Base-by-base conservation (phyloP, 1,140 invertebrate species). In the Lucilia sericata region DNA sequence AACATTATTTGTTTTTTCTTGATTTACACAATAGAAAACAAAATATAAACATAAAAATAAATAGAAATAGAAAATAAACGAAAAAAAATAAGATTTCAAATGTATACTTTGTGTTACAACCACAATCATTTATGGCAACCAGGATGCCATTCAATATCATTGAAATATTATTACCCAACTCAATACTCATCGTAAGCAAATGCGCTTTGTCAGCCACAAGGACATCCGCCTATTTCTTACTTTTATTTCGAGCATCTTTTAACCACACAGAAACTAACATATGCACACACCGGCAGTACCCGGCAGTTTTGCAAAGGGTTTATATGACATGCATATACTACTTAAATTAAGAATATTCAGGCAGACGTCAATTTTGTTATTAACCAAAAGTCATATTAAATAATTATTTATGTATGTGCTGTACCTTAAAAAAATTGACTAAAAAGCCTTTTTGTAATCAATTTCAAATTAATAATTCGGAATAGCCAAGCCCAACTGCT, bases 191-290 rank as follows among this genome's bases (percentile, higher is more conserved):
- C 65, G 25, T 21, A 70, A 19, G n/a, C 65, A 21, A 70, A 70
- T 70, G 65, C 65, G 65, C 65, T 70, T 70, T 70, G 65, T 70
- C 65, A 70, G 65, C 65, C 19, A 70, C 65, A 70, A 21, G 65
- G 21, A 70, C 21, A 70, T 70, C 9, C n/a, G 65, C 65, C 65
- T 70, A 70, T 70, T 25, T 21, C 65, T 60, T 60, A 30, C 3
- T 30, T n/a, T 60, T 60, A 17, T 60, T 60, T n/a, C 55, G 2
- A n/a, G 1, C 14, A 60, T n/a, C 55, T n/a, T 17, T n/a, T 60
- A 60, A 14, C 10, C 51, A 14, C 13, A 14, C 14, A 60, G 3
- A 17, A 5, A 30, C 25, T 30, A 30, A 30, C 25, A 30, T 30
- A 30, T 30, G 25, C 25, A 30, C 3, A 30, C 25, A 30, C 25